Percentiles rank a stretch among this genome's conserved stretches.
Evolutionary conservation across 2,113 vertebrate genomes (phyloP).

Genomic region (Regulus satrapa): DNA sequence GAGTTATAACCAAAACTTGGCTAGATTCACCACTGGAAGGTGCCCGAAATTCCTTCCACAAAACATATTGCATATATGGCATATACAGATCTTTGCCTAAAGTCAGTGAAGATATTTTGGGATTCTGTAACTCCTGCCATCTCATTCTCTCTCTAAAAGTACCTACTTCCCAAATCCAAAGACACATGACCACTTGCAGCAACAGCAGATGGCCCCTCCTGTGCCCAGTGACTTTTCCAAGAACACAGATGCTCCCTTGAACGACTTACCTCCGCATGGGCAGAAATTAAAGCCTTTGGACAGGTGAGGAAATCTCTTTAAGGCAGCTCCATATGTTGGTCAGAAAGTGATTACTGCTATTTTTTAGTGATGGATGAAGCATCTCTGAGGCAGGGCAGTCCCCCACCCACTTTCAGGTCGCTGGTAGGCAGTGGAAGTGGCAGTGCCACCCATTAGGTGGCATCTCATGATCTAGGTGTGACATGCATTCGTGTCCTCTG

Average conservation of each 20-base stretch:
- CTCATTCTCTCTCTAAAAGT: not conserved
- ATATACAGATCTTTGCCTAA: not conserved
- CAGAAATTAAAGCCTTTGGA: not conserved
- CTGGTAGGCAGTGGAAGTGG: fast-evolving
- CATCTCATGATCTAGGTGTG: not conserved
- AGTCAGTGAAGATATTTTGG: not conserved
- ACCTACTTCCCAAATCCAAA: not conserved
- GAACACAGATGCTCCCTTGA: not conserved
- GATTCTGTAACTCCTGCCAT: not conserved
- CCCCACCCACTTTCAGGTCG: not conserved
- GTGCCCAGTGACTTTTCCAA: not conserved
- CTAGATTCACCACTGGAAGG: not conserved
- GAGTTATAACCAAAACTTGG: not conserved
- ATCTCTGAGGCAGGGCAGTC: not conserved
- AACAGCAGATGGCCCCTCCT: not conserved
- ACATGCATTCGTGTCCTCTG: not conserved
- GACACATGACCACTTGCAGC: not conserved
- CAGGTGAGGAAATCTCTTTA: not conserved
- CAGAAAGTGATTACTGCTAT: not conserved
- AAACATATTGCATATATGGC: not conserved
- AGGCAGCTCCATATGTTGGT: not conserved
- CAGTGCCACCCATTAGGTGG: not conserved
- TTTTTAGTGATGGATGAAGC: not conserved
- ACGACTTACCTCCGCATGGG: fast-evolving
- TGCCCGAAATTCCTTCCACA: not conserved